Base-by-base conservation (phyloP, 2,113 vertebrate genomes). In the Rallus limicola region DNA sequence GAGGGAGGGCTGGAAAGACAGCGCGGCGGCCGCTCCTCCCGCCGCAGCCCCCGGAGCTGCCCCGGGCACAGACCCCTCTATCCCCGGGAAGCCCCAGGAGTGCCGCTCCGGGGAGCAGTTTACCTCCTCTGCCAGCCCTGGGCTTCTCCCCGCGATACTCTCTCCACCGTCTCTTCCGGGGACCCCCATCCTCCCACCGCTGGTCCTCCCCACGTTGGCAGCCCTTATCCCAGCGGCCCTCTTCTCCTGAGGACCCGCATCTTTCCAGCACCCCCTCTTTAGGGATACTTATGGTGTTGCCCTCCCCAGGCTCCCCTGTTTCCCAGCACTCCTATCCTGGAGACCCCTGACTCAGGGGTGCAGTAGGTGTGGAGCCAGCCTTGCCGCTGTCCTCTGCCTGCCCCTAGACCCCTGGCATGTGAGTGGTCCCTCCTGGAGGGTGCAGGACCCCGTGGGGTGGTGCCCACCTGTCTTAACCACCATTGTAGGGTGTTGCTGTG, bases 401-500 rank as follows among this genome's bases (percentile, higher is more conserved):
- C 7, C 36, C 48, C 33, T 38, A 25, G 16, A 60, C 44, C 10
- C n/a, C 65, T 13, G 5, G 33, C 52, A 1, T 34, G 34, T 33
- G 33, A 19, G 11, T 63, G 44, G 8, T 42, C 38, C 50, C 68
- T 28, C 28, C 40, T 26, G 33, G 33, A 26, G 59, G 71, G 29
- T 1, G 1, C 33, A 56, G 63, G 20, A 46, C 48, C n/a, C 23
- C 0, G 0, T 1, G 24, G 68, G 68, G 28, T 31, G 81, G 20
- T 87, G 84, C 60, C 69, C 77, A 17, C 58, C 52, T 59, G 24
- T 34, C 71, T 38, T n/a, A 17, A 23, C 62, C 16, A 1, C 38
- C 0, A 0, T 1, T 26, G 5, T 0, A 17, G 58, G 17, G 13
- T 40, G 31, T 68, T 90, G 44, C 81, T 2, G 0, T 68, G 48